phyloP scores from a whole-genome alignment of 2,113 vertebrate species.

The Lonchura striata region DNA sequence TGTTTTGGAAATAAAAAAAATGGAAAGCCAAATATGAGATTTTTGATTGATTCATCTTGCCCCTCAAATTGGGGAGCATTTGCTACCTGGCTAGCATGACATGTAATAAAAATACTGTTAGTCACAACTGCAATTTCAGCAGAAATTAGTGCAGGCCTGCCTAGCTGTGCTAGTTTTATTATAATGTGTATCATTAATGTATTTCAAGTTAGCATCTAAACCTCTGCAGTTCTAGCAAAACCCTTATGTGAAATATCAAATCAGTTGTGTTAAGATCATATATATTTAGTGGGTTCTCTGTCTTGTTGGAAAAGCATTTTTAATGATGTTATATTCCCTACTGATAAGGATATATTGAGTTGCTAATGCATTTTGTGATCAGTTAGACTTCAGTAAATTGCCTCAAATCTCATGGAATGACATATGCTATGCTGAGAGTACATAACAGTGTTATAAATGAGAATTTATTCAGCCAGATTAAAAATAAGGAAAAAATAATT shows the following conservation, averaged over 20 bases:
- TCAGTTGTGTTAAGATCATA: not conserved
- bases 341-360: not conserved
- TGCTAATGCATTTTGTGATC: not conserved
- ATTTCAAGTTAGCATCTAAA: not conserved
- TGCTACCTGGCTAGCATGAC: not conserved
- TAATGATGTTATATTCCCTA: not conserved
- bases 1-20: not conserved
- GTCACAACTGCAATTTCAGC: not conserved
- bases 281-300: not conserved
- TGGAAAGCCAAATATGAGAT: not conserved
- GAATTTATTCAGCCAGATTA: too few species aligned
- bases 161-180: not conserved
- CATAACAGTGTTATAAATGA: too few species aligned
- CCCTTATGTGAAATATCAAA: not conserved
- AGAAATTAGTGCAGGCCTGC: not conserved
- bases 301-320: not conserved
- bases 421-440: not conserved
- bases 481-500: too few species aligned
- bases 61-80: rapidly evolving
- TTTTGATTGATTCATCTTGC: not conserved
- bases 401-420: not conserved
- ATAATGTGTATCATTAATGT: not conserved
- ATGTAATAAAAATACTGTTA: not conserved
- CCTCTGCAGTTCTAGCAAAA: not conserved
- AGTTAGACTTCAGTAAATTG: not conserved